Conservation (phyloP, 2,888 invertebrate genomes). For the Thecophora atra region DNA sequence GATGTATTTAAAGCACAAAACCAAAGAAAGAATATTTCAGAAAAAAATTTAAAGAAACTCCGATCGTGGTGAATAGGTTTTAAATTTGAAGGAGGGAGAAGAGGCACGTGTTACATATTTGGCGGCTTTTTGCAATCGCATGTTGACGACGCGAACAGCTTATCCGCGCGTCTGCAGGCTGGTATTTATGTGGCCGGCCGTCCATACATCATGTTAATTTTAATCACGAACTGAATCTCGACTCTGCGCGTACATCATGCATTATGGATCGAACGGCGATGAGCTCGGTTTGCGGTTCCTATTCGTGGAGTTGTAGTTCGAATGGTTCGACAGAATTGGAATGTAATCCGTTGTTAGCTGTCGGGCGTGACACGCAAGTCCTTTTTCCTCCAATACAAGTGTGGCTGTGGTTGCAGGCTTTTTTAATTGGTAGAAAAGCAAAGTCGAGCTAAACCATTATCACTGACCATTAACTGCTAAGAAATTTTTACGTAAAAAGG, state of each 20-base stretch:
- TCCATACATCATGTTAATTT: conserved; percentile 42
- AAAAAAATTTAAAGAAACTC: conserved; percentile 3
- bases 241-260: conserved; percentile 39
- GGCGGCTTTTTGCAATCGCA: conserved; percentile 18
- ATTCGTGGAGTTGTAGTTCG: too few species aligned
- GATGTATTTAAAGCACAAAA: too few species aligned
- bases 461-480: too few species aligned
- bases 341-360: conserved; percentile 37
- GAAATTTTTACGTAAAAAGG: too few species aligned
- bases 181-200: conserved; percentile 3
- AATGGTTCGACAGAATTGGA: conserved; percentile 10
- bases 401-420: not conserved
- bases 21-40: not conserved
- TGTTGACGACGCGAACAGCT: conserved; percentile 22
- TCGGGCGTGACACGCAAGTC: conserved; percentile 33
- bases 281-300: not conserved
- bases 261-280: conserved; percentile 32
- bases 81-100: not conserved
- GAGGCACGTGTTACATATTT: not conserved
- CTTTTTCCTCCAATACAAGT: not conserved
- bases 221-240: conserved; percentile 42
- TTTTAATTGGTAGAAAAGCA: not conserved
- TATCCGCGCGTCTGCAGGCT: not conserved
- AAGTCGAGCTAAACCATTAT: too few species aligned
- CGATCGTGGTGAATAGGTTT: not conserved